Conservation (phyloP, 2,888 invertebrate species). For the Rhodophaea formosa region DNA sequence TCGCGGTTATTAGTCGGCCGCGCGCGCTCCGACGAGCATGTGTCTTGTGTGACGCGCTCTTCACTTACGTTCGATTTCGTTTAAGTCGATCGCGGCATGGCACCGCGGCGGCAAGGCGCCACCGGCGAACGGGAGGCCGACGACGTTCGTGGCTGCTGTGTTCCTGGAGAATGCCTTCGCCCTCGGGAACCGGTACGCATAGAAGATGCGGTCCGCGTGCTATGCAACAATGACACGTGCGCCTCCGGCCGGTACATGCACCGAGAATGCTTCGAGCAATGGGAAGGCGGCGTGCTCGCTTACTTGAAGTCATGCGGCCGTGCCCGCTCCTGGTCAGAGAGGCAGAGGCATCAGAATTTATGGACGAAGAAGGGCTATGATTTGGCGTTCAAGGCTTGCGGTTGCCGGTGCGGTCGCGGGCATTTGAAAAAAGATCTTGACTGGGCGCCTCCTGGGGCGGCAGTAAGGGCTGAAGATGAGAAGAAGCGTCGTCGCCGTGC, state of each 20-base stretch:
- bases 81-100: conserved; percentile 67
- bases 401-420: conserved; percentile 95
- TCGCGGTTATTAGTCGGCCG: conserved; percentile 81
- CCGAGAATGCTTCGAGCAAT: conserved; percentile 95
- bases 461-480: conserved; percentile 73
- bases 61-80: conserved; percentile 72
- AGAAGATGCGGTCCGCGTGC: conserved; percentile 91
- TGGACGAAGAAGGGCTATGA: conserved; percentile 99
- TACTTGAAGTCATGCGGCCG: conserved; percentile 95
- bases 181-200: conserved; percentile 83
- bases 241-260: conserved; percentile 96
- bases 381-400: conserved; percentile 96
- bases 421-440: conserved; percentile 97
- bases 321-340: conserved; percentile 96
- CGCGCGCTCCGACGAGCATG: conserved; percentile 82
- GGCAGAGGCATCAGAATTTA: conserved; percentile 95
- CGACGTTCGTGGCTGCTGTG: conserved; percentile 87
- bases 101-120: conserved; percentile 76
- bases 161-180: conserved; percentile 91
- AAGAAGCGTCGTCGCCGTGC: conserved; percentile 71
- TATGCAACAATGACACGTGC: conserved; percentile 97
- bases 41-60: conserved; percentile 79
- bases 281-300: conserved; percentile 94
- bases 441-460: conserved; percentile 89
- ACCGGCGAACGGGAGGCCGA: conserved; percentile 74